These are phyloP conservation scores for Asteroscopus sphinx DNA, from an alignment of 2,888 invertebrate species.

Conservation along the genomic window DNA sequence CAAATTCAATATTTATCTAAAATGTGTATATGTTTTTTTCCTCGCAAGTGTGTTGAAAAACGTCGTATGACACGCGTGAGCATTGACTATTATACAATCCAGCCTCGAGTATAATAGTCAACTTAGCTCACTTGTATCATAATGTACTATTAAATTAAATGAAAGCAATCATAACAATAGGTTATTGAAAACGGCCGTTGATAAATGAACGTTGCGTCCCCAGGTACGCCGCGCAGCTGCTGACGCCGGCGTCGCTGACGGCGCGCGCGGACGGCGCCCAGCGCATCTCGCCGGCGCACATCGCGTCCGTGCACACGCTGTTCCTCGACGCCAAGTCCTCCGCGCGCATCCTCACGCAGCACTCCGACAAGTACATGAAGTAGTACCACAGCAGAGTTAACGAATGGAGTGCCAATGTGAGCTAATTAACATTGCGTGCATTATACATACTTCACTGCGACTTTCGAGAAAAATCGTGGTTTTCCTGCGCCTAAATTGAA, in stretches of 20 bases:
- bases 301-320: conserved; percentile 92
- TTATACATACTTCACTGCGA: neutral
- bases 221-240: conserved; percentile 96
- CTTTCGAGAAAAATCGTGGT: neutral
- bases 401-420: conserved; percentile 18
- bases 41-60: too few relatives aligned
- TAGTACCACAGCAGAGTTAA: conserved; percentile 71
- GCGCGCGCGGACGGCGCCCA: conserved; percentile 97
- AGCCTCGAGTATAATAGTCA: too few relatives aligned
- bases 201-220: neutral
- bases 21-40: too few relatives aligned
- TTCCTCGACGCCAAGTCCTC: conserved; percentile 99
- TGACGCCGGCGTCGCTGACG: conserved; percentile 97
- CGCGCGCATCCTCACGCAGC: conserved; percentile 96
- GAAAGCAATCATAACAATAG: too few relatives aligned
- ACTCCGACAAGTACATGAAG: conserved; percentile 97
- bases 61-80: too few relatives aligned
- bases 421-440: neutral
- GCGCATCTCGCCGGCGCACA: conserved; percentile 92
- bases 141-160: too few relatives aligned
- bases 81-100: too few relatives aligned
- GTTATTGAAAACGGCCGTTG: neutral
- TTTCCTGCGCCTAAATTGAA: too few relatives aligned
- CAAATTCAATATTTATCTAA: too few relatives aligned
- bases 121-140: too few relatives aligned